Base-by-base conservation (phyloP, 2,888 invertebrate species). In the Onthophagus sagittarius region DNA sequence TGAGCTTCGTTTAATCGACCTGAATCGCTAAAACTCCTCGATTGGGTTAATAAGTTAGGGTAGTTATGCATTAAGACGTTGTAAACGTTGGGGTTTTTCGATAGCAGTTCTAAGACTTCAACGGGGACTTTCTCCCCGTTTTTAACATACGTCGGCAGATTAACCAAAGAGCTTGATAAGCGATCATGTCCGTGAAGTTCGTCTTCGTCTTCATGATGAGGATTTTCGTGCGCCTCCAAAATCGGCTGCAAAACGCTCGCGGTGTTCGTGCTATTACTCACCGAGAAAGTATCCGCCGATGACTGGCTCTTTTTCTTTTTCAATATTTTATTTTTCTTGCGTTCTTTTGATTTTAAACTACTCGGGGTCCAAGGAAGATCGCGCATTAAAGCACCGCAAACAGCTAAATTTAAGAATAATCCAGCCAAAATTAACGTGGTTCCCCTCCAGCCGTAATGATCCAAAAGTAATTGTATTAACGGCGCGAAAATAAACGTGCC, bases 401-500 rank as follows among this genome's bases (percentile, higher is more conserved):
- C 92, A 9, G 92, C 91, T 84, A 95, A 89, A 84, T 95, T 94
- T 39, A 95, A 85, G 82, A 96, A 94, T 71, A 94, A 76, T 0
- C 94, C 95, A 1, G 94, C 93, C 65, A 95, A 84, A 73, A 95
- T 92, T n/a, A 95, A 85, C 0, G 93, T 93, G 7, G 94, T 93
- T 0, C 94, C 94, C 64, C 94, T 88, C 95, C 95, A 95, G 0
- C 93, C 93, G 83, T 93, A 95, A 81, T 93, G 91, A 65, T 89
- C 90, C 15, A 95, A 85, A 33, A 95, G 87, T 77, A 89, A 87
- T 81, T 93, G 91, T 14, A 92, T 93, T 73, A 95, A 84, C 0
- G 95, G 95, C 6, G 95, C 94, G 82, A 95, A 95, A 73, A 95
- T 88, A 83, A 95, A 94, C 0, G 96, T 96, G 3, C 96, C 96